Evolutionary conservation across 2,888 invertebrate species (phyloP), one percentile per base, ranked within the genome.

Genomic region (Oscheius sp.): DNA sequence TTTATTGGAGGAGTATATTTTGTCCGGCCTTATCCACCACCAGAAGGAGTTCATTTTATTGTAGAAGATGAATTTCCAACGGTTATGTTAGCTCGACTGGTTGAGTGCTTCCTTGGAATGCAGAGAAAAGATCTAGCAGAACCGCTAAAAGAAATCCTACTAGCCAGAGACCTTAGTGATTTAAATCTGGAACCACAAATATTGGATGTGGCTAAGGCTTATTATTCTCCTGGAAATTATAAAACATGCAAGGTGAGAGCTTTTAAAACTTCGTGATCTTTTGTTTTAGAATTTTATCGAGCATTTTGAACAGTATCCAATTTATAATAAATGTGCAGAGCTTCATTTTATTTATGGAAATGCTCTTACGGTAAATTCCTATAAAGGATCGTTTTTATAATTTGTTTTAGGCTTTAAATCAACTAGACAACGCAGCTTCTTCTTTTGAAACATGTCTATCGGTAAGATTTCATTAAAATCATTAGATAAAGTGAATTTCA

Each of bases 11-110:
- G 80, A n/a, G 76, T 77, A 16, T 86, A 82, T 63, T 75, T 74
- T 6, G 74, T 85, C 46, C 41, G 69, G 1, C 85, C 85, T 25
- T 82, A 81, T 45, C 84, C 84, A 13, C 84, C 82, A 2, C 53
- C 74, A 1, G 72, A 73, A n/a, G 66, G 63, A 7, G 66, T 80
- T 2, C 69, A 72, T 7, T 77, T 79, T 35, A 23, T 71, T 18
- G 49, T 79, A 3, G 73, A 78, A 56, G 58, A 59, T 6, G 25
- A 46, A 16, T 41, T 69, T 43, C 46, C 61, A 16, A 77, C 77
- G 12, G 41, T 55, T 16, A 66, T 82, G 29, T 46, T 83, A 2
- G 71, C 78, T 49, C 73, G 73, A n/a, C 69, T 84, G 45, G 72
- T 80, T 58, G 72, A 82, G 46, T 80, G 80, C 43, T 72, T 85